phyloP scores from a whole-genome alignment of 2,888 invertebrate genomes.

The Athetis lepigone region DNA sequence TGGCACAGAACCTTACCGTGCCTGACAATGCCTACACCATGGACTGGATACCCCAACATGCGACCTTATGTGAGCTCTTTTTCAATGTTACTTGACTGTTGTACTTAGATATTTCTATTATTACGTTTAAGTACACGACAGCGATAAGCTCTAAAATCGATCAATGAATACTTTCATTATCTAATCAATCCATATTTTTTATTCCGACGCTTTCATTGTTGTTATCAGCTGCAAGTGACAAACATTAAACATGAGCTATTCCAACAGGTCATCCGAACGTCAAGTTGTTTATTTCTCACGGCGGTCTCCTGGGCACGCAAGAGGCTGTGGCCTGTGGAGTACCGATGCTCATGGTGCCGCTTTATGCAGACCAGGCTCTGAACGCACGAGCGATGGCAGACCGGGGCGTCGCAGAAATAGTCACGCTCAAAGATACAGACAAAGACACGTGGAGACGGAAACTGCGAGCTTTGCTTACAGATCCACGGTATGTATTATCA shows the following conservation, averaged over 20 bases:
- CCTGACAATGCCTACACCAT: slow-evolving; percentile 87
- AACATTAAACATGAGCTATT: slow-evolving; percentile 35
- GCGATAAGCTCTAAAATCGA: slow-evolving; percentile 25
- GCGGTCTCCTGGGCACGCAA: slow-evolving; percentile 91
- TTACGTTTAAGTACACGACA: slow-evolving; percentile 18
- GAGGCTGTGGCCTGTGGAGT: slow-evolving; percentile 91
- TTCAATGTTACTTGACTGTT: too few species aligned
- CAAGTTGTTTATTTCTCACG: slow-evolving; percentile 91
- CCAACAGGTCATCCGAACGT: slow-evolving; percentile 88
- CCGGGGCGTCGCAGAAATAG: slow-evolving; percentile 85
- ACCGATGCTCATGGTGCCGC: slow-evolving; percentile 89
- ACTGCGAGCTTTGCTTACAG: slow-evolving; percentile 80
- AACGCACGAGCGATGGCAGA: slow-evolving; percentile 88
- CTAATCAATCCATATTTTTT: slow-evolving; percentile 28
- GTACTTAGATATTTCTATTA: slow-evolving; percentile 29
- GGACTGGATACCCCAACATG: slow-evolving; percentile 90
- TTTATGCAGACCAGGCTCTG: slow-evolving; percentile 89
- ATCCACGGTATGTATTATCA: slow-evolving; percentile 39
- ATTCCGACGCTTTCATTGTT: slow-evolving; percentile 32
- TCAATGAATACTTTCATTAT: slow-evolving; percentile 37
- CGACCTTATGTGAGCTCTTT: slow-evolving; percentile 89
- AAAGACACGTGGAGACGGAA: slow-evolving; percentile 77
- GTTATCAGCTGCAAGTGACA: slow-evolving; percentile 23
- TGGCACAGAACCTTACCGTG: slow-evolving; percentile 85
- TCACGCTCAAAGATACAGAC: slow-evolving; percentile 77